A percentile compares a stretch with the other conserved stretches of the same genome.
Evolutionary conservation across 2,888 invertebrate species (phyloP).

Genomic region (Pseudoips prasinana): DNA sequence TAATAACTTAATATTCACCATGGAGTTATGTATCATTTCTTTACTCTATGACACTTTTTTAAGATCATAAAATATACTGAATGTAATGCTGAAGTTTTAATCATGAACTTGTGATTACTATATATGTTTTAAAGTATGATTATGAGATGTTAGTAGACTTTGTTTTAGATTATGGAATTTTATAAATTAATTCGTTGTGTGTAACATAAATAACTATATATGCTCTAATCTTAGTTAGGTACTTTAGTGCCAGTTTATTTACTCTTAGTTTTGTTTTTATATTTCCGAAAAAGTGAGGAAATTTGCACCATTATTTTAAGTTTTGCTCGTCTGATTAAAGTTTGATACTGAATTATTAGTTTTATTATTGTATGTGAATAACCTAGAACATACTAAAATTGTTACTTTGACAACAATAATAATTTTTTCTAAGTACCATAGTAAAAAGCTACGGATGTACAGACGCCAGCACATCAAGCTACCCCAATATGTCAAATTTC

Average conservation of each 20-base stretch:
- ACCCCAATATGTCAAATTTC: too few relatives aligned
- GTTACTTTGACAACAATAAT: too few relatives aligned
- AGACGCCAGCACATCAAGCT: too few relatives aligned
- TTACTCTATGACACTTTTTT: conserved; percentile 44
- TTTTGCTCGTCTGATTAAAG: conserved; percentile 69
- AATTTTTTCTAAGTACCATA: too few relatives aligned
- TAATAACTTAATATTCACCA: conserved; percentile 37
- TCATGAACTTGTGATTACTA: conserved; percentile 76
- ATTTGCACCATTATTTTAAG: conserved; percentile 63
- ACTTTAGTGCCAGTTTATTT: conserved; percentile 36
- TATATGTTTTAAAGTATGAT: conserved; percentile 69
- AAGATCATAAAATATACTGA: conserved; percentile 41
- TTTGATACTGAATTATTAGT: conserved; percentile 24
- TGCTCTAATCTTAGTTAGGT: conserved; percentile 31
- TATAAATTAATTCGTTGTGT: conserved; percentile 42
- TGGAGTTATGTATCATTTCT: conserved; percentile 65
- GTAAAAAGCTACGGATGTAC: too few relatives aligned
- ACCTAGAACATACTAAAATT: too few relatives aligned
- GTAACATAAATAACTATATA: conserved; percentile 33
- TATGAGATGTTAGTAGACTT: conserved; percentile 57
- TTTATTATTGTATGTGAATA: conserved; percentile 12
- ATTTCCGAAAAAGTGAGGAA: conserved; percentile 43
- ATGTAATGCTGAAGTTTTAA: conserved; percentile 76
- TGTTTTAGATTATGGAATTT: conserved; percentile 52
- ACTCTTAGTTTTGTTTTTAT: conserved; percentile 39